These are phyloP conservation scores for Drosophila mauritiana DNA, from an alignment of 1,140 invertebrate genomes.

Conservation along the genomic window DNA sequence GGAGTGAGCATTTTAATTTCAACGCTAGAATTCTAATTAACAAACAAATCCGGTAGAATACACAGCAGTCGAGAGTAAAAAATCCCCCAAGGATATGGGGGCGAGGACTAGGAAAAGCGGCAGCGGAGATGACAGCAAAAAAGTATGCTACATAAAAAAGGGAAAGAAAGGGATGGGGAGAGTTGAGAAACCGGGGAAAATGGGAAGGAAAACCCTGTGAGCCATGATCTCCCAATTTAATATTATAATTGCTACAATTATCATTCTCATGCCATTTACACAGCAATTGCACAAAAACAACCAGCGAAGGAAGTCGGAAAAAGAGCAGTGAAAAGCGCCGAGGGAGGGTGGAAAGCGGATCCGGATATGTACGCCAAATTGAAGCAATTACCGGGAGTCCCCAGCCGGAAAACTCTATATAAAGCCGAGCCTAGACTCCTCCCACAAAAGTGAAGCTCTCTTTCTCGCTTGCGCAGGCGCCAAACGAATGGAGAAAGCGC, in stretches of 20 bases:
- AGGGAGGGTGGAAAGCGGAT: constrained; percentile 32
- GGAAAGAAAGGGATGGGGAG: neutral
- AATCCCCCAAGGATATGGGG: constrained; percentile 29
- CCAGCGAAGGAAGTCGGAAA: constrained; percentile 38
- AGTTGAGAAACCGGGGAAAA: constrained; percentile 7
- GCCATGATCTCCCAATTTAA: constrained; percentile 85
- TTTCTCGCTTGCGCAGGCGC: constrained; percentile 56
- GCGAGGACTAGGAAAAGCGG: constrained; percentile 2
- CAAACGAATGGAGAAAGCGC: neutral
- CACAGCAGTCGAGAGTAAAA: constrained; percentile 58
- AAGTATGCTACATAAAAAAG: constrained; percentile 73
- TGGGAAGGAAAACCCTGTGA: constrained; percentile 69
- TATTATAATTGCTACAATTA: constrained; percentile 85
- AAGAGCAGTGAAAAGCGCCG: constrained; percentile 19
- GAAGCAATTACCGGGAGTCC: constrained; percentile 71
- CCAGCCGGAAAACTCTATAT: constrained; percentile 41
- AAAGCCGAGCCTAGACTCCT: constrained; percentile 49
- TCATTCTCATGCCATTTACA: constrained; percentile 84
- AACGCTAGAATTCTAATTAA: constrained; percentile 84
- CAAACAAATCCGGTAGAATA: constrained; percentile 82
- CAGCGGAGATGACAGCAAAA: constrained; percentile 58
- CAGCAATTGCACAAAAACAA: constrained; percentile 80
- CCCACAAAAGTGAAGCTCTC: constrained; percentile 49
- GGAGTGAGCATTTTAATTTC: constrained; percentile 73
- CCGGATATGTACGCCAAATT: constrained; percentile 73